Evolutionary conservation across 92 coral and sea anemone genomes (phyloP).

Genomic region (Desmophyllum pertusum): DNA sequence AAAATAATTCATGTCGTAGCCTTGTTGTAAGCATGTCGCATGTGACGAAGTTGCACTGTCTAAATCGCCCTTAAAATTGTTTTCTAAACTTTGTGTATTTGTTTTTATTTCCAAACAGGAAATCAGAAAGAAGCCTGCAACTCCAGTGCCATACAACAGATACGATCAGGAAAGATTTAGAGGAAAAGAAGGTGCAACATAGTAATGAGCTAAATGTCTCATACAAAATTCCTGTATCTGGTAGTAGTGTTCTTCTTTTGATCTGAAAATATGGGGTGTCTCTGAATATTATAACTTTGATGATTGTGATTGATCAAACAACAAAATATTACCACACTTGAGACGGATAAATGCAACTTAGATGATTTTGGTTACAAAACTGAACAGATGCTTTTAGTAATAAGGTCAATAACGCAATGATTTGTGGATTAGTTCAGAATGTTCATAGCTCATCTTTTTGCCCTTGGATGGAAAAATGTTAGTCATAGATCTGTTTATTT

Average conservation of each 20-base stretch:
- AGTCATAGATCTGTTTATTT: neutral
- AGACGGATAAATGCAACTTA: too few species aligned
- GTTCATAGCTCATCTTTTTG: neutral
- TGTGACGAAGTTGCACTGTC: too few species aligned
- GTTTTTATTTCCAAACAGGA: constrained; percentile 62
- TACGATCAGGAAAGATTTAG: constrained; percentile 98
- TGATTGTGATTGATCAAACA: neutral
- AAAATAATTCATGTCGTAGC: too few species aligned
- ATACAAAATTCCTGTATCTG: too few species aligned
- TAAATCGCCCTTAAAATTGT: too few species aligned
- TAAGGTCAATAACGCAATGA: too few species aligned
- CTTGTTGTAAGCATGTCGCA: too few species aligned
- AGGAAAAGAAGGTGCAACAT: constrained; percentile 88
- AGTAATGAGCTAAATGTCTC: neutral
- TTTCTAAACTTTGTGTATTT: neutral
- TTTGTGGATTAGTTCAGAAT: too few species aligned
- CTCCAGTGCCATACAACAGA: constrained; percentile 96
- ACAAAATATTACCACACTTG: too few species aligned
- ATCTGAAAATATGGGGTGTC: neutral
- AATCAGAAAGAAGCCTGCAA: constrained; percentile 82
- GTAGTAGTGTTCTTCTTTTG: neutral
- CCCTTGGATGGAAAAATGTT: neutral
- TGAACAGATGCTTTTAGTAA: too few species aligned
- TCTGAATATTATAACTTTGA: neutral
- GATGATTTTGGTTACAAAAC: too few species aligned